Percentiles rank a stretch among this genome's conserved stretches.
Evolutionary conservation across 2,113 vertebrate species (phyloP).

Genomic region (Myrmophylax atrothorax): DNA sequence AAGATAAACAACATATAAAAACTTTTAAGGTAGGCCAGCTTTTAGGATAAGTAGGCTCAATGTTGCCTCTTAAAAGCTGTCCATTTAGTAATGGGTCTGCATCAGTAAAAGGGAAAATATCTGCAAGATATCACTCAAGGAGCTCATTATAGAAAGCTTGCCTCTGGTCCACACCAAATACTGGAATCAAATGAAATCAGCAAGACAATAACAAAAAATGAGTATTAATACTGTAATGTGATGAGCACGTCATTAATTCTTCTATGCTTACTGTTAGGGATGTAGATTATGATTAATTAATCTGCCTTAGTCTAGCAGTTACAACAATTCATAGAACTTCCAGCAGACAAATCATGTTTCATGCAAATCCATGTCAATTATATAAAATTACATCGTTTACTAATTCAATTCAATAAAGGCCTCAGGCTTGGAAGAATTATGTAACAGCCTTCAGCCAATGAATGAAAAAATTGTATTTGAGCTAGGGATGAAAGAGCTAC

Average conservation of each 20-base stretch:
- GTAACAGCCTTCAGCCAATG: background rate
- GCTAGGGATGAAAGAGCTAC: background rate
- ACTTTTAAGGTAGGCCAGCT: background rate
- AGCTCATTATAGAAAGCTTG: background rate
- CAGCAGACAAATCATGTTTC: background rate
- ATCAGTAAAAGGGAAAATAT: background rate
- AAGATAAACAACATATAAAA: background rate
- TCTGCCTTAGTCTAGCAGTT: background rate
- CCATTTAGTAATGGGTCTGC: background rate
- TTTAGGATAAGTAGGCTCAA: background rate
- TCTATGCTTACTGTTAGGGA: background rate
- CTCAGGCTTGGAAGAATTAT: background rate
- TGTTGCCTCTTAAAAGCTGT: background rate
- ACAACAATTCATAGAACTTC: background rate
- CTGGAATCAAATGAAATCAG: background rate
- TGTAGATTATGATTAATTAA: background rate
- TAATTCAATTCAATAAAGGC: slow-evolving; percentile 15
- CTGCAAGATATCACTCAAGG: background rate
- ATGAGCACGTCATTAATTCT: background rate
- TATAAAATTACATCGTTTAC: background rate
- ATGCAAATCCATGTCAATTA: background rate
- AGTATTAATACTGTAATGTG: background rate
- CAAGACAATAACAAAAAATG: background rate
- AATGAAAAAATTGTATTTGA: background rate
- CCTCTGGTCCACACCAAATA: background rate